Evolutionary conservation across 2,113 vertebrate genomes (phyloP), one percentile per base, ranked within the genome.

Genomic region (Paramormyrops kingsleyae): DNA sequence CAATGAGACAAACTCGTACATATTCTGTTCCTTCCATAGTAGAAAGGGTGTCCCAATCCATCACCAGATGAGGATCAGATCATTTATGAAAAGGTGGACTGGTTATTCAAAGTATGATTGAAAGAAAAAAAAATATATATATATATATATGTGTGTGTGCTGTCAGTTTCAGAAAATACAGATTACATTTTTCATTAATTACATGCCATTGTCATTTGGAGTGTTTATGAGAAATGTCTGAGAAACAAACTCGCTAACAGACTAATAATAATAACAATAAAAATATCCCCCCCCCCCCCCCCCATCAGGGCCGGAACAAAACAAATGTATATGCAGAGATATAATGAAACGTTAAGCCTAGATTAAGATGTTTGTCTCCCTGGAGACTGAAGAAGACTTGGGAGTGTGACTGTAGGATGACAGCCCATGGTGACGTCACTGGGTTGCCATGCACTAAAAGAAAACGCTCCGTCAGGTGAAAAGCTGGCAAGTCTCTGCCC

Each of bases 171-270:
- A 90, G 84, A 89, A 86, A 89, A 87, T 12, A 44, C 90, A 92
- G 92, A 93, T 94, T 91, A 83, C 44, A 93, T 93, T 93, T 93
- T 90, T 19, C 92, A 94, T 92, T 87, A 92, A 91, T 90, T 70
- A 86, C 83, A 39, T 24, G 88, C 90, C 85, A 94, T 93, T 91
- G 91, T 83, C 80, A 83, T 91, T 87, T 47, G n/a, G 83, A 59
- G 88, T 90, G 93, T 94, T 92, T 66, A 92, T 93, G 90, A 92
- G 89, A 92, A 9, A 59, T 19, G 24, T 90, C 74, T 31, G 50
- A 52, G 50, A 52, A 0, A 91, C 66, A 5, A 50, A 84, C 24
- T 31, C 83, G 17, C n/a, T 87, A 19, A 52, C 27, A 39, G 46
- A 35, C 0, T 24, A 50, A 42, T 87, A 27, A 66, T 27, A 66